These are phyloP conservation scores for Euura saliciscinereae DNA, from an alignment of 1,140 invertebrate genomes.

Conservation along the genomic window DNA sequence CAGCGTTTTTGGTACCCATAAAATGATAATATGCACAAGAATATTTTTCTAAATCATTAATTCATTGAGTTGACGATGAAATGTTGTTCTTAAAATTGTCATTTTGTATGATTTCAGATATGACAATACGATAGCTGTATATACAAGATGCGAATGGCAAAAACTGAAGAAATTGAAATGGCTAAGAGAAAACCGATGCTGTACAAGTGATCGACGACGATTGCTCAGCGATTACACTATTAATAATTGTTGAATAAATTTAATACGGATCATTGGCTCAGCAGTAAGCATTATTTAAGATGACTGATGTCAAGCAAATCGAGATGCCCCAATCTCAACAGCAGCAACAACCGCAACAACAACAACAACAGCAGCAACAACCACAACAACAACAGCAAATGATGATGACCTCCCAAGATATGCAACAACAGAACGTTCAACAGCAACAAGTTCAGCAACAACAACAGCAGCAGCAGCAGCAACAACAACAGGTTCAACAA, in stretches of 20 bases:
- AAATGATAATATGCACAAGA: too few relatives aligned
- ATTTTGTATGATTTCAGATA: constrained; percentile 40
- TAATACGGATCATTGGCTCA: not conserved
- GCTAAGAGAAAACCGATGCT: constrained; percentile 13
- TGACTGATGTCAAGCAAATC: constrained; percentile 53
- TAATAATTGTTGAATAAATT: not conserved
- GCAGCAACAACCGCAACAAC: constrained; percentile 37
- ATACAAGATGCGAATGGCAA: not conserved
- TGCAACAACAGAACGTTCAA: constrained; percentile 53
- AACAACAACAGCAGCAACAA: constrained; percentile 50
- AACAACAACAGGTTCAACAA: constrained; percentile 51
- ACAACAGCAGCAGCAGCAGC: constrained; percentile 8
- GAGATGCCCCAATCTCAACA: constrained; percentile 48
- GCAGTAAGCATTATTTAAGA: constrained; percentile 30
- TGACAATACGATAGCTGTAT: constrained; percentile 40
- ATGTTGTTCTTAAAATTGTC: not conserved
- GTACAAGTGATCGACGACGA: constrained; percentile 5
- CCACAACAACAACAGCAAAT: constrained; percentile 56
- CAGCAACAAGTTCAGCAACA: constrained; percentile 17
- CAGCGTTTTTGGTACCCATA: too few relatives aligned
- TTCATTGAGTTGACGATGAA: too few relatives aligned
- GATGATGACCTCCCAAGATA: constrained; percentile 37
- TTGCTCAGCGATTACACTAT: constrained; percentile 5
- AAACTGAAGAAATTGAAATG: constrained; percentile 11
- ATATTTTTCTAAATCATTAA: too few relatives aligned